Base-by-base conservation (phyloP, 1,140 invertebrate species). In the Drosophila serrata region DNA sequence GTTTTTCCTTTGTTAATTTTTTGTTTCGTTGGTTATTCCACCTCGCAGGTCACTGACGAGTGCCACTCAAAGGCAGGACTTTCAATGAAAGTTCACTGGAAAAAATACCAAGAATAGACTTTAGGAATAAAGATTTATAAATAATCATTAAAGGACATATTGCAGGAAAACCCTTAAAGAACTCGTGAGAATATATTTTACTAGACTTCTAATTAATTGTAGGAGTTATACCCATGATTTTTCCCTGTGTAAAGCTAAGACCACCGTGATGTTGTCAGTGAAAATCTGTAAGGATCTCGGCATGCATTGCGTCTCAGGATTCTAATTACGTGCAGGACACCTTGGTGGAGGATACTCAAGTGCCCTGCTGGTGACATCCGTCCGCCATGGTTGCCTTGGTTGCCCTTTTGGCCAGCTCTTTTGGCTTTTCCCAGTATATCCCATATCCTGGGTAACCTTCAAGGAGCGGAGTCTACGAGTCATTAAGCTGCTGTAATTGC, bases 191-290 rank as follows among this genome's bases (percentile, higher is more conserved):
- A 27, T 0, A 27, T 4, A 2, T 2, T 22, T 15, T n/a, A 12
- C n/a, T 15, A 6, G 4, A 45, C 9, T 7, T 13, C 0, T 13
- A n/a, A 35, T 9, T n/a, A 4, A 12, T 8, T 46, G 5, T 17
- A n/a, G 1, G 1, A 15, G 1, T 6, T 35, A n/a, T 12, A 5
- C 24, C 13, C 6, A 1, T 22, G 6, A 55, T 58, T 65, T 43
- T 22, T 65, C 2, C 1, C 2, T 65, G 65, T 69, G 65, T 12
- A 37, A 0, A 7, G 4, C n/a, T 13, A 12, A 24, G 82, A 77
- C 88, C 81, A 88, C 82, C 88, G 73, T 78, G 82, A 88, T 70
- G 88, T 79, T 91, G 67, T 88, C 87, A 91, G 91, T 90, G 79
- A 63, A 65, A 81, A 82, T 88, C 88, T 84, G 63, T 22, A 6